Base-by-base conservation (phyloP, 2,888 invertebrate species). In the Tribolium freemani region DNA sequence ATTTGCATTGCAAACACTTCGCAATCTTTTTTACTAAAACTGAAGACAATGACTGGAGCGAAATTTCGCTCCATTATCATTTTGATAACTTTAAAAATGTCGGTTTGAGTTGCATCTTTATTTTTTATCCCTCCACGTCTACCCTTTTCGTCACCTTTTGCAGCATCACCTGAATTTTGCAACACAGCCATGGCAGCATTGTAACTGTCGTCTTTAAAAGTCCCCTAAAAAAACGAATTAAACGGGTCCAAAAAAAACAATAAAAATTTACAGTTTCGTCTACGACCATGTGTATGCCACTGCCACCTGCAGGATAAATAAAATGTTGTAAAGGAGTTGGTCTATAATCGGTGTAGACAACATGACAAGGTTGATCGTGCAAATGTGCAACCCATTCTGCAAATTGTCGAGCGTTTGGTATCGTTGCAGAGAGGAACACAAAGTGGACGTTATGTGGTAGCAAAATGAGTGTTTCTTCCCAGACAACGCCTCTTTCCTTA, bases 41-140 rank as follows among this genome's bases (percentile, higher is more conserved):
- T 98, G 89, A 99, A 99, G 69, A 98, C 96, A 78, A 99, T 99
- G 2, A 98, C 98, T 0, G 99, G 99, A 0, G 98, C 96, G 86
- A 99, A 96, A 85, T 96, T 97, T 20, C 97, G 89, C 84, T 99
- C 98, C 96, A 98, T 97, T 46, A 99, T 96, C 96, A 99, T 98
- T 87, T 98, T 97, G 13, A 99, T 95, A 74, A 99, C 96, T 88
- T 98, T 99, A 84, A 96, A 97, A 79, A 98, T 97, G 83, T 96
- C 97, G 0, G 96, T 92, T 78, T 92, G 90, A 1, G 90, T 90
- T 0, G 89, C 85, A 80, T 90, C 90, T 79, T 89, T 89, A 46
- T 90, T 90, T 6, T 89, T 89, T 0, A 91, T 85, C 10, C 95
- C 96, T 0, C 95, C 94, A 78, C 91, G 91, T 0, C 94, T 90